Base-by-base conservation (phyloP, 2,113 vertebrate genomes). In the Aldabrachelys gigantea region DNA sequence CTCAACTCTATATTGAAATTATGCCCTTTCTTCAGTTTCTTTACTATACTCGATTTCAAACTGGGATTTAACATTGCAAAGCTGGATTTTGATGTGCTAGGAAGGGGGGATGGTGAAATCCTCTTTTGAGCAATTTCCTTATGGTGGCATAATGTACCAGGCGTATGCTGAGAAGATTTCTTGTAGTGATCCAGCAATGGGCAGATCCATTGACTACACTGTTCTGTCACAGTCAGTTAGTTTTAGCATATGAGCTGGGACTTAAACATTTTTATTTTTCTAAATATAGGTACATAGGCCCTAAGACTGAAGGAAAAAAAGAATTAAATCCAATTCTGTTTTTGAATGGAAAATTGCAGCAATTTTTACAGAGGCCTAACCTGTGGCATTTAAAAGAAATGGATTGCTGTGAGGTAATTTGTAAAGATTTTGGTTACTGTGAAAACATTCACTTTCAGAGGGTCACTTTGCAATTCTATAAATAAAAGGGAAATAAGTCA, bases 401-500 rank as follows among this genome's bases (percentile, higher is more conserved):
- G 2, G 56, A 78, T 86, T 84, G 62, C 87, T 92, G 90, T 88
- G 80, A 93, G 92, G 79, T 31, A 17, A 0, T 93, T 88, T 31
- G n/a, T 78, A 78, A 89, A 88, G 72, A 19, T 82, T 65, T 69
- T 84, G 44, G n/a, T 59, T 89, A 82, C 89, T 84, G 44, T n/a
- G 72, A 94, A 94, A 95, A 80, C 62, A 80, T 86, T 90, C 13
- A 27, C 80, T 91, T 93, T 90, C 62, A 92, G 62, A 47, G 0
- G 0, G 82, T 93, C 65, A 84, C 44, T 86, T 83, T 44, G 44
- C 78, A 93, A 87, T 85, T 80, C 41, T 79, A 38, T 92, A 92
- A 81, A 0, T 2, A 9, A 65, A 88, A 79, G 82, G 56, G 54
- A 92, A 91, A 78, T 72, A 82, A 57, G 12, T 65, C 38, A 87